phyloP scores from a whole-genome alignment of 1,140 invertebrate genomes.

The Prorops nasuta region DNA sequence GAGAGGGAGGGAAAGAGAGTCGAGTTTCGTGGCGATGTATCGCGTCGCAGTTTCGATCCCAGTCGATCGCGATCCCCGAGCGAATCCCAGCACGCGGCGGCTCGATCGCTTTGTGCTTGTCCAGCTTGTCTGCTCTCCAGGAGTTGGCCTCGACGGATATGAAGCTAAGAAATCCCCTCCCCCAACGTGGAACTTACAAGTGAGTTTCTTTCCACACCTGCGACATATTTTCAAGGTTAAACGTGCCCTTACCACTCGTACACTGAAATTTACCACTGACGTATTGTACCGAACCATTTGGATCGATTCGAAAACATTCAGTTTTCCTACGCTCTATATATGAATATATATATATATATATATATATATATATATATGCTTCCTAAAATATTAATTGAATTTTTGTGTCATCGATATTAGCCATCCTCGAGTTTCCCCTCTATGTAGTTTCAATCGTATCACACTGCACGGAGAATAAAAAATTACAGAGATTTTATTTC shows the following conservation, averaged over 20 bases:
- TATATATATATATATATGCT: not conserved
- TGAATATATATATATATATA: too few relatives aligned
- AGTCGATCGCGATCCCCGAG: too few relatives aligned
- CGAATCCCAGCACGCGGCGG: not conserved
- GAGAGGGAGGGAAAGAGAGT: too few relatives aligned
- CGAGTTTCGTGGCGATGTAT: too few relatives aligned
- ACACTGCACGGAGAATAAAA: too few relatives aligned
- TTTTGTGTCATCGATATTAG: too few relatives aligned
- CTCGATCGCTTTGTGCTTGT: too few relatives aligned
- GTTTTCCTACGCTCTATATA: not conserved
- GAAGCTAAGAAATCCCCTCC: conserved; percentile 43
- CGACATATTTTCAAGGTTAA: conserved; percentile 33
- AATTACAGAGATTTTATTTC: too few relatives aligned
- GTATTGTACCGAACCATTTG: not conserved
- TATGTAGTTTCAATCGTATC: conserved; percentile 10
- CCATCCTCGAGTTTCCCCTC: conserved; percentile 5
- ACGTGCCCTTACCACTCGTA: conserved; percentile 9
- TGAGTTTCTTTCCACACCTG: conserved; percentile 33
- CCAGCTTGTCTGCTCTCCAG: too few relatives aligned
- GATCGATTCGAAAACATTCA: not conserved
- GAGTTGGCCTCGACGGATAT: too few relatives aligned
- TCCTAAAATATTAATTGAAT: not conserved
- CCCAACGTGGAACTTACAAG: conserved; percentile 48
- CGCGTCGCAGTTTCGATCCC: too few relatives aligned
- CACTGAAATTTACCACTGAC: not conserved